Base-by-base conservation (phyloP, 2,113 vertebrate species). In the Sturnus vulgaris region DNA sequence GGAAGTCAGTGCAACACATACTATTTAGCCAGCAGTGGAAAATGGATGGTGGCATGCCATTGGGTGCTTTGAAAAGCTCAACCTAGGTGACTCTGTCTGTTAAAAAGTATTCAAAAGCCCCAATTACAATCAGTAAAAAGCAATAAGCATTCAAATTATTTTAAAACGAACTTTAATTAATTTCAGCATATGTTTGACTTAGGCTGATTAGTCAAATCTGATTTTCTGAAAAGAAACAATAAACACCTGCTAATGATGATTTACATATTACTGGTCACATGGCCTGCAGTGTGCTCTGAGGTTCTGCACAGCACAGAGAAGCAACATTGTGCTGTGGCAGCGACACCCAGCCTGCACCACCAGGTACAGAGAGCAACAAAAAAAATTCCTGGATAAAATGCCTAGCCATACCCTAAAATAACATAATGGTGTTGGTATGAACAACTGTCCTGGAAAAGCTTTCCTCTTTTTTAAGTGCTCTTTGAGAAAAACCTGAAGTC, bases 131-230 rank as follows among this genome's bases (percentile, higher is more conserved):
- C 76, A 92, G 96, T 95, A 95, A 93, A 97, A 97, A 95, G 93
- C 68, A 95, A 92, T 78, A 80, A 95, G 96, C 92, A 95, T 90
- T 77, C 90, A 97, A 97, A 97, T 96, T 92, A 94, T 95, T 97
- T 93, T 94, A 96, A 97, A 97, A 96, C 87, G 90, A 97, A 94
- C 86, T 96, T 95, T 95, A 97, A 96, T 96, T 97, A 97, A 97
- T 97, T 94, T 96, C 92, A 96, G 90, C 95, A 97, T 96, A 93
- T 97, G 95, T 94, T 97, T 97, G 92, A 92, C 87, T 95, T 96
- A 95, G 93, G 86, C 88, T 96, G 92, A 96, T 93, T 81, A 93
- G 95, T 92, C 96, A 97, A 95, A 95, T 95, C 88, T 96, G 95
- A 96, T 93, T 97, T 97, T 91, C 92, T 81, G 83, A 96, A 94